A percentile compares a stretch with the other conserved stretches of the same genome.
Conservation (phyloP, 2,888 invertebrate species). For the Laspeyria flexula region DNA sequence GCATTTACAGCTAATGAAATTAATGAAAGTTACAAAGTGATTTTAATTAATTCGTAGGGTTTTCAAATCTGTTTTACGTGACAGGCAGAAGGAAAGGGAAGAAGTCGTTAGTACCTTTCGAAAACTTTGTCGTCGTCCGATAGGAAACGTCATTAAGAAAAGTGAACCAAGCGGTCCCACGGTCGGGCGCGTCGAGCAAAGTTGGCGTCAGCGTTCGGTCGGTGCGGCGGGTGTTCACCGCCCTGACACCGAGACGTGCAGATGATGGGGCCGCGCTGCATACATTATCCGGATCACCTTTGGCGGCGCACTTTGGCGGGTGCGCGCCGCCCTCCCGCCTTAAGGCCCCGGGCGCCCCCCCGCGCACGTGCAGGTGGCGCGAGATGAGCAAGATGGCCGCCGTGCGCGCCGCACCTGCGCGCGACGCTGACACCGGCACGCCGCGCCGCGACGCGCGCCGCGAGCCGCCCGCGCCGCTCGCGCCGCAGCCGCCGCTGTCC, state of each 20-base stretch:
- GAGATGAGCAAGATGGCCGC: slow-evolving; percentile 98
- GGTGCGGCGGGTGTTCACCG: slow-evolving; percentile 48
- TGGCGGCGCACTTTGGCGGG: slow-evolving; percentile 85
- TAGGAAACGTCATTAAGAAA: no score
- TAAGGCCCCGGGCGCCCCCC: slow-evolving; percentile 86
- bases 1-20: neutral
- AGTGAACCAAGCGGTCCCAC: no score
- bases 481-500: slow-evolving; percentile 84
- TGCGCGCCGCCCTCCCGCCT: slow-evolving; percentile 83
- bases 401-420: slow-evolving; percentile 97
- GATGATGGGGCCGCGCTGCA: slow-evolving; percentile 80
- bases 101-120: neutral
- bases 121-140: neutral
- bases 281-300: slow-evolving; percentile 86
- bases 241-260: slow-evolving; percentile 77
- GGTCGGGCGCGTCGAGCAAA: slow-evolving; percentile 11
- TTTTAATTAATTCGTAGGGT: no score
- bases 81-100: no score
- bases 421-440: slow-evolving; percentile 91
- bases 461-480: slow-evolving; percentile 80
- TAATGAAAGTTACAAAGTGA: no score
- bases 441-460: slow-evolving; percentile 95
- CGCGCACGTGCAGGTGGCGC: slow-evolving; percentile 88
- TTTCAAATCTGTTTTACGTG: no score
- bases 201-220: slow-evolving; percentile 43